Base-by-base conservation (phyloP, 1,140 invertebrate species). In the Drepana arcuata region DNA sequence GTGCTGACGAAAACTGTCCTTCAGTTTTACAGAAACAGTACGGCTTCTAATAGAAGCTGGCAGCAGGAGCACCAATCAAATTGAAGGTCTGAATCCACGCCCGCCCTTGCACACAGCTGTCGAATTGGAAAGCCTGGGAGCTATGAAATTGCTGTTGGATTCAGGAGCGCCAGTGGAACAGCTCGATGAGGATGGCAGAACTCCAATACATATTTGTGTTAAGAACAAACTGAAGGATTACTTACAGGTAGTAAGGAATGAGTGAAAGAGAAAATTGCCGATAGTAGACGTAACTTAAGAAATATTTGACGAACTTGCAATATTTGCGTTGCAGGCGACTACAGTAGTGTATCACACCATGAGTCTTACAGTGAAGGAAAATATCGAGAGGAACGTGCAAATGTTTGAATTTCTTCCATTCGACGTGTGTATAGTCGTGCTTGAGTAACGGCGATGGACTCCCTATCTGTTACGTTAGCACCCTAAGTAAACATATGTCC, bases 31-130 rank as follows among this genome's bases (percentile, higher is more conserved):
- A 33, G 62, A 72, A 28, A 61, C 84, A 1, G 57, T 84, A 1
- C 60, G 62, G 41, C 70, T 70, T 47, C 51, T 85, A 2, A 35
- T 84, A 5, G 60, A 65, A 18, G 70, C 61, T 38, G 69, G 67
- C 14, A 71, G 62, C 2, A 52, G 25, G 34, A 61, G 68, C n/a
- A 69, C 58, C 0, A 80, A 80, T 73, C 64, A 48, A 11, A 0
- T 24, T 1, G 15, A 35, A 6, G 58, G 60, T 2, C 37, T 70
- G 3, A 56, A 63, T 14, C 9, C 72, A 7, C 53, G 68, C 16
- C 88, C 88, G 1, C 86, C 88, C 13, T 64, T 90, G 7, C 88
- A 90, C 48, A 83, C 87, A 14, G 88, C 88, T 2, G 87, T 87
- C 18, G 81, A 79, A 41, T 55, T 84, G 5, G 83, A 85, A 4